These are phyloP conservation scores for Lottia scabra DNA, from an alignment of 2,888 invertebrate species.

Conservation along the genomic window DNA sequence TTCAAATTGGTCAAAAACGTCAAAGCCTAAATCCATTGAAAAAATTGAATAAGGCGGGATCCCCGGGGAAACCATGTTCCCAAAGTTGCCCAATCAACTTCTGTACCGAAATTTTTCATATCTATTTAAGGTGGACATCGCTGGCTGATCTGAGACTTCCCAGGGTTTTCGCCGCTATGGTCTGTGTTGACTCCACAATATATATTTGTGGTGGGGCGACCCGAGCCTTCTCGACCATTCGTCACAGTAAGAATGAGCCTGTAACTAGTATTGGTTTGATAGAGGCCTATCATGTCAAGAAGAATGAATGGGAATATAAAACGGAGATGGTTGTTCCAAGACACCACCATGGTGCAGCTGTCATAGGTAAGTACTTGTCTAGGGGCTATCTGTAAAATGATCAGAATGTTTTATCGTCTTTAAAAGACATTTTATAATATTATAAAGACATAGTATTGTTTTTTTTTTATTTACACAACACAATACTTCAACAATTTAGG, in stretches of 20 bases:
- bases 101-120: too few species aligned
- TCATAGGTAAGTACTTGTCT: slow-evolving; percentile 41
- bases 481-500: too few species aligned
- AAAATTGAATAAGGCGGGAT: too few species aligned
- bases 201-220: slow-evolving; percentile 54
- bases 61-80: too few species aligned
- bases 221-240: slow-evolving; percentile 18
- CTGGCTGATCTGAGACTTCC: slow-evolving; percentile 37
- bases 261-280: slow-evolving; percentile 39
- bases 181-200: slow-evolving; percentile 32
- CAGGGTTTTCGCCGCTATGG: slow-evolving; percentile 44
- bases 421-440: too few species aligned
- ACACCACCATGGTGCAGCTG: slow-evolving; percentile 46
- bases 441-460: too few species aligned
- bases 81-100: too few species aligned
- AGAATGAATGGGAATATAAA: slow-evolving; percentile 41
- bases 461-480: too few species aligned
- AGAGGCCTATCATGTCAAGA: slow-evolving; percentile 36
- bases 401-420: too few species aligned
- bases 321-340: slow-evolving; percentile 42
- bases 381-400: too few species aligned
- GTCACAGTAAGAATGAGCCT: slow-evolving; percentile 19
- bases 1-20: too few species aligned
- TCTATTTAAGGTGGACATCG: slow-evolving; percentile 41
- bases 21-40: too few species aligned